Percentiles rank a stretch among this genome's conserved stretches.
These are phyloP conservation scores for Siniperca knerii DNA, from an alignment of 2,113 vertebrate genomes.

Conservation along the genomic window DNA sequence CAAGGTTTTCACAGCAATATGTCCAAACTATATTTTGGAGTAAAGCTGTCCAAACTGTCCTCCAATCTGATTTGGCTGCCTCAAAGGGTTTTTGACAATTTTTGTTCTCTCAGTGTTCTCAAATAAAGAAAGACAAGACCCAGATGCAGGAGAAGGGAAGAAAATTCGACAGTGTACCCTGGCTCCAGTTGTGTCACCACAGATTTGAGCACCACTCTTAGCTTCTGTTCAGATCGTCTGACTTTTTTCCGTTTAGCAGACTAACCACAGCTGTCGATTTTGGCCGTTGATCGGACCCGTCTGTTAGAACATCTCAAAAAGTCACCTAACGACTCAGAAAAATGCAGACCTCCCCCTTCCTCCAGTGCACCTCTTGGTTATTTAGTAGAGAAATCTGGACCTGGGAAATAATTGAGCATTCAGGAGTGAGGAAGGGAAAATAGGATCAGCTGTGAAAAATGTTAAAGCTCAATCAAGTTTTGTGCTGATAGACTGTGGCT, in stretches of 20 bases:
- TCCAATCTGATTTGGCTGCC: background rate
- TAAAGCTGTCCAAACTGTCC: background rate
- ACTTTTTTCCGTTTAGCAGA: constrained; percentile 18
- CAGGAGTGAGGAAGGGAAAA: background rate
- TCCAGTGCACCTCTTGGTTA: background rate
- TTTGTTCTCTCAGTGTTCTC: background rate
- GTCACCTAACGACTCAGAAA: constrained; percentile 29
- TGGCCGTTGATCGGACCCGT: constrained; percentile 34
- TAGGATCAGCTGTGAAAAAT: constrained; percentile 13
- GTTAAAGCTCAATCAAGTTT: constrained; percentile 12
- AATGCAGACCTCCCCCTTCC: constrained; percentile 39
- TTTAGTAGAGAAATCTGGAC: constrained; percentile 2
- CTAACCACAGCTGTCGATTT: constrained; percentile 50
- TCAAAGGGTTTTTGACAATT: background rate
- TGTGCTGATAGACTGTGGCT: constrained; percentile 8
- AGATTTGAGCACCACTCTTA: background rate
- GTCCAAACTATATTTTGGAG: background rate
- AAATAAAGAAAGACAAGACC: background rate
- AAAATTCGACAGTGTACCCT: background rate
- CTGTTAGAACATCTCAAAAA: constrained; percentile 60
- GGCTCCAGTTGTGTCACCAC: background rate
- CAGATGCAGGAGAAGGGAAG: constrained; percentile 1
- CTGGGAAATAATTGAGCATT: constrained; percentile 12
- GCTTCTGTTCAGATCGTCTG: background rate
- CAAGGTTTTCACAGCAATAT: background rate